phyloP scores from a whole-genome alignment of 2,888 invertebrate species.

The Agrenia bidenticulata region DNA sequence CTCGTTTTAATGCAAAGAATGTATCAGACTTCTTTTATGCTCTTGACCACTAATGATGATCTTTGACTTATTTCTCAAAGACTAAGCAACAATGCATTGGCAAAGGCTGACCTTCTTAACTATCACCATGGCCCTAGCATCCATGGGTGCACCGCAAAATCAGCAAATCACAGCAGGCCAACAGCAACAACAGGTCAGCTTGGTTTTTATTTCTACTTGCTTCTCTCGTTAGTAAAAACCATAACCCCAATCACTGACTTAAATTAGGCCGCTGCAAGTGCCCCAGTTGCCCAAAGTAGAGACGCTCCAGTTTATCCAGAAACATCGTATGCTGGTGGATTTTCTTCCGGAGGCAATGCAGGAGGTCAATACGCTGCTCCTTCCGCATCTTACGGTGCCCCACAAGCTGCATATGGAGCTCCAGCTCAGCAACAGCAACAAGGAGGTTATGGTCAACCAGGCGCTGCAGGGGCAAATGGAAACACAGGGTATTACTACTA shows the following conservation, averaged over 20 bases:
- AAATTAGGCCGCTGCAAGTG: slow-evolving; percentile 41
- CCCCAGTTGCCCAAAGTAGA: slow-evolving; percentile 51
- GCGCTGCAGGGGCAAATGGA: slow-evolving; percentile 21
- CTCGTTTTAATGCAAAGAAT: background rate
- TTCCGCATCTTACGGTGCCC: slow-evolving; percentile 39
- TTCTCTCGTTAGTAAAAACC: background rate
- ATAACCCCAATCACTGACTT: background rate
- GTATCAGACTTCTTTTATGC: background rate
- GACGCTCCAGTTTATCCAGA: slow-evolving; percentile 52
- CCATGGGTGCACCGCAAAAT: slow-evolving; percentile 52
- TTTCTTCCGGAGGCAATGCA: slow-evolving; percentile 26
- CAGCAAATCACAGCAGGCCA: slow-evolving; percentile 49
- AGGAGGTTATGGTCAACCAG: slow-evolving; percentile 30
- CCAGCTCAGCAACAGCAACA: slow-evolving; percentile 9
- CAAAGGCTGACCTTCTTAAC: slow-evolving; percentile 51
- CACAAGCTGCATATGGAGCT: slow-evolving; percentile 41
- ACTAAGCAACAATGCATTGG: slow-evolving; percentile 46
- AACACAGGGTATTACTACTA: slow-evolving; percentile 53
- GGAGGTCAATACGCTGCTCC: slow-evolving; percentile 43
- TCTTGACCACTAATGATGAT: slow-evolving; percentile 4
- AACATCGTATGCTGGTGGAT: slow-evolving; percentile 35
- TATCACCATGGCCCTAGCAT: slow-evolving; percentile 50
- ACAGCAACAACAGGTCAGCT: slow-evolving; percentile 28
- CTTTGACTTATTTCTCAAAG: slow-evolving; percentile 17
- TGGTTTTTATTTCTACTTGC: background rate